These are phyloP conservation scores for Bradynema listronoti DNA, from an alignment of 1,140 invertebrate genomes.

Conservation along the genomic window DNA sequence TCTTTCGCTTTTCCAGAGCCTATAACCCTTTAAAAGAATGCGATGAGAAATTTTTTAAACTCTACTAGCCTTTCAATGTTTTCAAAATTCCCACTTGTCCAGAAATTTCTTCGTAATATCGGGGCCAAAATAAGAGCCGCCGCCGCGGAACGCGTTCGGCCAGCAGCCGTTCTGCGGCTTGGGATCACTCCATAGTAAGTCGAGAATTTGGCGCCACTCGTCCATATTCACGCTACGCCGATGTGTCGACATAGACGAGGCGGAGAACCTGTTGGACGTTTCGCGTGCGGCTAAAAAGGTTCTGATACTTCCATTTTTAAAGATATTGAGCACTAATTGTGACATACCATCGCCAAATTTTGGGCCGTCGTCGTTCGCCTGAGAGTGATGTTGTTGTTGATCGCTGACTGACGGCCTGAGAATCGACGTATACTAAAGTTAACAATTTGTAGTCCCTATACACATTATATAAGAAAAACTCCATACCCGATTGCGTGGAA, in stretches of 20 bases:
- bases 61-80: too few species aligned
- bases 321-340: too few species aligned
- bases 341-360: too few species aligned
- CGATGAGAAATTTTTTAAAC: too few species aligned
- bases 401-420: slow-evolving; percentile 69
- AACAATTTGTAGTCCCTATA: not conserved
- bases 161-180: slow-evolving; percentile 68
- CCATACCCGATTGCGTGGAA: slow-evolving; percentile 53
- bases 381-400: too few species aligned
- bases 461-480: not conserved
- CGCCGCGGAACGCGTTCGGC: slow-evolving; percentile 76
- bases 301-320: slow-evolving; percentile 57
- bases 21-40: too few species aligned
- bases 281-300: too few species aligned
- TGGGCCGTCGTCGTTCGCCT: too few species aligned
- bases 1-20: too few species aligned
- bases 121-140: slow-evolving; percentile 81
- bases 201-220: slow-evolving; percentile 63
- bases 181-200: slow-evolving; percentile 81
- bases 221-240: slow-evolving; percentile 59
- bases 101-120: slow-evolving; percentile 75
- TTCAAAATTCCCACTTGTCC: slow-evolving; percentile 59
- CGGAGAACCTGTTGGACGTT: too few species aligned
- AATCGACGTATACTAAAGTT: slow-evolving; percentile 70
- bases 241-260: too few species aligned